Evolutionary conservation across 2,888 invertebrate species (phyloP), one percentile per base, ranked within the genome.

Genomic region (Orchestes rusci): DNA sequence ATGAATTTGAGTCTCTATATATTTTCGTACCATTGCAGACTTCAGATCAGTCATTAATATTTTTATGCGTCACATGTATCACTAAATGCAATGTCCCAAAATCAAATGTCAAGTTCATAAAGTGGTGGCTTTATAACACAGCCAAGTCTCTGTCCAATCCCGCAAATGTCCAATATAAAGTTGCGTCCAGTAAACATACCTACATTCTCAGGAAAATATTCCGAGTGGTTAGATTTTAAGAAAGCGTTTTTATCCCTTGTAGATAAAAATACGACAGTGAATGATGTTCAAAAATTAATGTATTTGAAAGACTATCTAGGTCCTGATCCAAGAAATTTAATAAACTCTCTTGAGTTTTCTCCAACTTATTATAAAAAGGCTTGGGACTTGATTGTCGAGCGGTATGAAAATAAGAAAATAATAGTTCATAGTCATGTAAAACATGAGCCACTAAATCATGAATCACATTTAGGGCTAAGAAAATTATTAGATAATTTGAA

Each of bases 381-480:
- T 12, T 52, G 52, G 47, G 15, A 37, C n/a, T 18, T 50, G 17
- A 15, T 50, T 19, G 16, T 16, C 8, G 36, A 50, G 16, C 10
- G 50, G 17, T 52, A 30, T 37, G 44, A 52, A 44, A 50, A 52
- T 38, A 47, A 37, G 33, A 17, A 20, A 12, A 16, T 45, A n/a
- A 37, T 51, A 23, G 36, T 42, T 28, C 35, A 39, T 18, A 42
- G 15, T 29, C 45, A 51, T 28, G 30, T 49, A 17, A 23, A 23
- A 23, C 5, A 23, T 23, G 7, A 5, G 5, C 10, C 23, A 23
- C 23, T 23, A 10, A 23, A 10, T 23, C 5, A 5, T 7, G 7
- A 23, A 23, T 23, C 23, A 23, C 23, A 23, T 23, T 7, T 23
- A 5, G 10, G 23, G 23, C 10, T 23, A 23, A 23, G 23, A 23